A percentile compares a stretch with the other conserved stretches of the same genome.
phyloP scores from a whole-genome alignment of 1,140 invertebrate genomes.

The Paraescarpia echinospica region DNA sequence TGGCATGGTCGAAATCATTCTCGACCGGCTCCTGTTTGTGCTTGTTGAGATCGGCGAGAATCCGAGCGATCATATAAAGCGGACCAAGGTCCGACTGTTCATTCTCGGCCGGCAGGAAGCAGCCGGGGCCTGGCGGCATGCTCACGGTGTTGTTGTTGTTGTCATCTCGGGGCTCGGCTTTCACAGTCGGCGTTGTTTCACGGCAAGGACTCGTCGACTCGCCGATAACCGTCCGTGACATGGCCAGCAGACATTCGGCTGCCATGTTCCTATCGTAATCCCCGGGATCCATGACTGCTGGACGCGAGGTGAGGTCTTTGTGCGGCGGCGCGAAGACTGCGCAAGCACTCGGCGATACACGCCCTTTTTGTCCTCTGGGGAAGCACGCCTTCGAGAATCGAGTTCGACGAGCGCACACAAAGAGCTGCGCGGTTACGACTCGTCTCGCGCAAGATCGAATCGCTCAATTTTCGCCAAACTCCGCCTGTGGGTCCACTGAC shows the following conservation, averaged over 20 bases:
- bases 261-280: conserved; percentile 13
- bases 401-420: background rate
- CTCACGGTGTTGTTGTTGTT: too few relatives aligned
- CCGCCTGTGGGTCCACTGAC: background rate
- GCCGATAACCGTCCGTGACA: conserved; percentile 1
- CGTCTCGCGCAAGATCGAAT: background rate
- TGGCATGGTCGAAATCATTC: background rate
- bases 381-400: conserved; percentile 3
- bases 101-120: background rate
- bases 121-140: background rate
- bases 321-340: background rate
- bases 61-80: conserved; percentile 15
- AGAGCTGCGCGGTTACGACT: background rate
- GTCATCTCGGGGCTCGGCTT: background rate
- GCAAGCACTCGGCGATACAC: background rate
- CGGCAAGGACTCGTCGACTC: background rate
- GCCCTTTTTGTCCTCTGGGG: background rate
- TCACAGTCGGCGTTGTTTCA: background rate
- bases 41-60: conserved; percentile 14
- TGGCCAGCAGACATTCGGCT: conserved; percentile 19
- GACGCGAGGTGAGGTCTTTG: background rate
- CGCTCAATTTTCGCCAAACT: background rate
- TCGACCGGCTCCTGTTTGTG: conserved; percentile 16
- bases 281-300: background rate
- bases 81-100: background rate